Evolutionary conservation across 1,140 invertebrate genomes (phyloP), one percentile per base, ranked within the genome.

Genomic region (Caenorhabditis inopinata): DNA sequence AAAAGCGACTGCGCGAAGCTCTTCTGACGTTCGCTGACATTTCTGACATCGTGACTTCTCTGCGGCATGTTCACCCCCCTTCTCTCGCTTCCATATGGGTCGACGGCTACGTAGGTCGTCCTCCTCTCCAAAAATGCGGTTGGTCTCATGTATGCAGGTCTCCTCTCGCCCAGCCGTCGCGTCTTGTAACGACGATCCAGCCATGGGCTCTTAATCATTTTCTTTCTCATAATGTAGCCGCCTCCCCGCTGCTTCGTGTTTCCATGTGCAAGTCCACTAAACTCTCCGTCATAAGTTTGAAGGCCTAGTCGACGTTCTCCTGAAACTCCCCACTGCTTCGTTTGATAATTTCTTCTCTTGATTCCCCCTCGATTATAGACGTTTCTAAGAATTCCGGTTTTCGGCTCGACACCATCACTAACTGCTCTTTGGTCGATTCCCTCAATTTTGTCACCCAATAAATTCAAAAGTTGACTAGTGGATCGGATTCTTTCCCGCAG

Each of bases 181-280:
- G 58, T 38, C 21, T 68, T 68, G 18, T 68, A 68, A 38, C 58
- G 29, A 38, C 32, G 35, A 1, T n/a, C 16, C 32, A 14, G 23
- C 58, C 58, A 68, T 68, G 58, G 58, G 35, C 58, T 35, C 12
- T 21, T 38, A 38, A 29, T 32, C 14, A 68, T 68, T 21, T 38
- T 68, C n/a, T 68, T 68, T 38, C 58, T 68, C 58, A 68, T 68
- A 38, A 9, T 21, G 23, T 68, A 68, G 5, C 58, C 58, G 16
- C 58, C 58, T n/a, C 58, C 58, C 21, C n/a, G 27, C 12, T 68
- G 58, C n/a, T 68, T 68, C 6, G 58, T 68, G n/a, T 29, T n/a
- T 18, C 58, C 58, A 68, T 68, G 38, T 21, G 58, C 58, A 18
- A 68, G n/a, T 68, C 58, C 58, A 38, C 58, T 68, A 32, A 68